Conservation (phyloP, 2,888 invertebrate genomes). For the Argyresthia goedartella region DNA sequence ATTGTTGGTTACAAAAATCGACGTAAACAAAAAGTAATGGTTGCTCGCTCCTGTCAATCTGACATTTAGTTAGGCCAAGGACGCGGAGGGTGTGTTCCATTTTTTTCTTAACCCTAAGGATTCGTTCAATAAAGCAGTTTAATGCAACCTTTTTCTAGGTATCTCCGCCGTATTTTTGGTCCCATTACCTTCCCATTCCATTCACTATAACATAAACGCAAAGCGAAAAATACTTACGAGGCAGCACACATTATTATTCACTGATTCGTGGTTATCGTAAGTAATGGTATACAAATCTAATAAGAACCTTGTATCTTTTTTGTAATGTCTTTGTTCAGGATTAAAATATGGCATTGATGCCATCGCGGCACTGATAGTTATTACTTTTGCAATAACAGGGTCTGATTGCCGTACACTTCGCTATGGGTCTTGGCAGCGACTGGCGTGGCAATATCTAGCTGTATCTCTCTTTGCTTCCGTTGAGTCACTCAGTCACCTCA, state of each 20-base stretch:
- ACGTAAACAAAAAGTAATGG: conserved; percentile 14
- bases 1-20: conserved; percentile 16
- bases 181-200: too few relatives aligned
- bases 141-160: neutral
- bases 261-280: conserved; percentile 84
- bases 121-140: neutral
- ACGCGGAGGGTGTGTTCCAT: conserved; percentile 33
- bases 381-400: neutral
- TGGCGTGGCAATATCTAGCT: conserved; percentile 15
- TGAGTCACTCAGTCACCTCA: conserved; percentile 28
- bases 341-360: conserved; percentile 67
- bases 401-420: too few relatives aligned
- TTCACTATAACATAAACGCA: conserved; percentile 6
- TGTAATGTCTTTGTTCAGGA: conserved; percentile 81
- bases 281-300: conserved; percentile 88
- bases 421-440: too few relatives aligned
- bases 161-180: too few relatives aligned
- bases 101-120: conserved; percentile 17
- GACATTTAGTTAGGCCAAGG: conserved; percentile 67
- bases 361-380: conserved; percentile 31
- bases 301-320: conserved; percentile 87
- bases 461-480: conserved; percentile 36
- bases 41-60: conserved; percentile 29
- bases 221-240: conserved; percentile 54
- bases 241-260: conserved; percentile 79